Conservation (phyloP, 1,140 invertebrate species). For the Sarcophaga bullata region DNA sequence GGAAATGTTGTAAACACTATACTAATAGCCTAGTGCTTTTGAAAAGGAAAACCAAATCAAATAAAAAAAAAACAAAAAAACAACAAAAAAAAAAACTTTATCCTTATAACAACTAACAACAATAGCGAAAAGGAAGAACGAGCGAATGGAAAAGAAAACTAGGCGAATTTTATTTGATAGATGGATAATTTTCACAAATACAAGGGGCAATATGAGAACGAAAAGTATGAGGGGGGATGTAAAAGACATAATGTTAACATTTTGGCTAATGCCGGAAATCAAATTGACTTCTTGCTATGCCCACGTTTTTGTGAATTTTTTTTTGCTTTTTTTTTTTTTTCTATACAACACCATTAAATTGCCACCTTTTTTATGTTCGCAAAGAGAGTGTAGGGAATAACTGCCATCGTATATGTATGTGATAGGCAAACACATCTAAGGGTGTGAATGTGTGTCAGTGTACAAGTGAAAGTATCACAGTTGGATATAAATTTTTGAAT, state of each 20-base stretch:
- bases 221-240: neutral
- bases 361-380: slow-evolving; percentile 9
- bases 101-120: neutral
- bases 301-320: neutral
- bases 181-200: slow-evolving; percentile 7
- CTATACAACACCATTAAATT: slow-evolving; percentile 32
- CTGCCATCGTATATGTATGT: neutral
- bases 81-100: neutral
- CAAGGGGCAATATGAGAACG: neutral
- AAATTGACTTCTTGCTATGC: slow-evolving; percentile 3
- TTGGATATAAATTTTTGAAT: neutral
- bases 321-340: too few species aligned
- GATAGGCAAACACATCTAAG: neutral
- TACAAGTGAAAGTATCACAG: neutral
- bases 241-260: neutral
- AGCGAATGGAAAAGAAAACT: too few species aligned
- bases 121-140: neutral
- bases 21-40: neutral
- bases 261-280: slow-evolving; percentile 27
- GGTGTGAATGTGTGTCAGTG: too few species aligned
- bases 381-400: neutral
- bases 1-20: slow-evolving; percentile 33
- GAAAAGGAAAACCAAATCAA: neutral
- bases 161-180: neutral
- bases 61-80: neutral